Base-by-base conservation (phyloP, 2,888 invertebrate genomes). In the Amphipyra tragopoginis region DNA sequence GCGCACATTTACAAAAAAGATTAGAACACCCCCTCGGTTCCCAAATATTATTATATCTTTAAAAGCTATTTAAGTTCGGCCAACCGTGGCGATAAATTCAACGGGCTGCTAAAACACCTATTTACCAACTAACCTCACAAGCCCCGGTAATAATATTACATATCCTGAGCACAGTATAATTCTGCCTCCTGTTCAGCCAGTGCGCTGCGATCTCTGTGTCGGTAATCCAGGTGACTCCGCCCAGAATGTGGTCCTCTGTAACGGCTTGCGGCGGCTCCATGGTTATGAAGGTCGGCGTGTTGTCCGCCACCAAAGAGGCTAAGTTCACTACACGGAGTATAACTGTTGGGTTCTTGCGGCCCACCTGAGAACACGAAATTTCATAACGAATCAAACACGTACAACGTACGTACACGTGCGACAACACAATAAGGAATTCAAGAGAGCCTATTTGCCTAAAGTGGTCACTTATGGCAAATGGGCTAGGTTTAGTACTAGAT, bases 121-220 rank as follows among this genome's bases (percentile, higher is more conserved):
- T 36, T 9, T 8, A 42, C 26, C 33, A 14, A 73, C 83, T 77
- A 60, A 93, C 94, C 83, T 88, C 88, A 66, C 90, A 93, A 21
- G 0, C 13, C 6, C 60, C 72, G 59, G 86, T 90, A 10, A 83
- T 77, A 8, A 92, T 71, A 67, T 95, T 89, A 84, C 97, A 97
- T 10, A 96, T 90, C 38, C 95, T 95, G n/a, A 97, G 84, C 29
- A 96, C 91, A 2, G 96, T 95, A 56, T 96, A 88, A 84, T 97
- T 98, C 92, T 99, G 99, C 14, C 97, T 95, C 34, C 99, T 95
- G 86, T 98, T 98, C 65, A 98, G 94, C 97, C 98, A 98, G 38
- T 97, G 96, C 0, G 97, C 96, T 0, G 96, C 95, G 3, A 98
- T 86, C 51, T 96, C 96, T 0, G 93, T 90, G 40, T 95, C 93